Evolutionary conservation across 2,888 invertebrate species (phyloP).

Genomic region (Ferrisia virgata): DNA sequence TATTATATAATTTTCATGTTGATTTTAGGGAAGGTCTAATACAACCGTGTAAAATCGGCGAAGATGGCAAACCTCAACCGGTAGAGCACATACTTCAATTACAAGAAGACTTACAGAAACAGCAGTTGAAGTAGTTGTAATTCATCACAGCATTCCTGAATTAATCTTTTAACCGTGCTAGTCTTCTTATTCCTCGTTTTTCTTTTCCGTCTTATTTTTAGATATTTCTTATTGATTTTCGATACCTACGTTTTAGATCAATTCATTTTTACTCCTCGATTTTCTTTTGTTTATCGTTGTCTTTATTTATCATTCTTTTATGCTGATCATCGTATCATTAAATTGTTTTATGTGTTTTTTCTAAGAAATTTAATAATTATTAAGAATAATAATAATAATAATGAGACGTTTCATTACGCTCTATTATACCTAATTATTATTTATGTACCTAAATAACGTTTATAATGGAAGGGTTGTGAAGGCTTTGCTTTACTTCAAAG

Average conservation of each 20-base stretch:
- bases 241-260: slow-evolving; percentile 10
- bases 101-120: slow-evolving; percentile 64
- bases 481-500: background rate
- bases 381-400: background rate
- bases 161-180: background rate
- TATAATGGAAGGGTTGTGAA: background rate
- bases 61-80: slow-evolving; percentile 85
- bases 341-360: background rate
- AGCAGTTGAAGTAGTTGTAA: slow-evolving; percentile 55
- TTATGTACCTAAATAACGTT: background rate
- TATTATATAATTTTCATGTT: too few relatives aligned
- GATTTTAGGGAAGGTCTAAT: slow-evolving; percentile 72
- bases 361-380: background rate
- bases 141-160: slow-evolving; percentile 48
- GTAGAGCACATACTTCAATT: slow-evolving; percentile 84
- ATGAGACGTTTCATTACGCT: background rate
- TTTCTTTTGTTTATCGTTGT: background rate
- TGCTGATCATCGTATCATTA: background rate
- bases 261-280: background rate
- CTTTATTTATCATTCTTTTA: background rate
- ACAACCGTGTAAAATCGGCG: slow-evolving; percentile 81
- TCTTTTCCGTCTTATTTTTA: slow-evolving; percentile 3
- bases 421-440: background rate
- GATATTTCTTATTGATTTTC: background rate
- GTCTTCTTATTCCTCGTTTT: slow-evolving; percentile 12